Evolutionary conservation across 2,797 vertebrate genomes (phyloP).

Genomic region (Pangasius sanitwongsei): DNA sequence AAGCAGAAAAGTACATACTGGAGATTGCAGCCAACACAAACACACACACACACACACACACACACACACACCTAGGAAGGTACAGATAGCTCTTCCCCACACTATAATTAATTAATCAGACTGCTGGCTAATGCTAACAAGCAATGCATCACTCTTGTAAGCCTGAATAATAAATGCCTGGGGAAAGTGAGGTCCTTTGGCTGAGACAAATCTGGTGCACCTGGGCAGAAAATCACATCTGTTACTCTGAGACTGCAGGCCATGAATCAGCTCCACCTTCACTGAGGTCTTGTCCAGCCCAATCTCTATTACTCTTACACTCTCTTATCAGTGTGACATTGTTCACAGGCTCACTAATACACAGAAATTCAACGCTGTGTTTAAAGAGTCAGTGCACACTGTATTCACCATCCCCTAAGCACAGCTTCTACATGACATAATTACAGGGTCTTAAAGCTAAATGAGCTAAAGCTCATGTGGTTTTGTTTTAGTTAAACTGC

Average conservation of each 20-base stretch:
- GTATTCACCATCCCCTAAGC: neutral
- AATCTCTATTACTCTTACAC: constrained; percentile 49
- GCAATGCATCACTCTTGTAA: constrained; percentile 54
- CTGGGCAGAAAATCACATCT: constrained; percentile 61
- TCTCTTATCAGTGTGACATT: constrained; percentile 36
- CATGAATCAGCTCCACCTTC: constrained; percentile 60
- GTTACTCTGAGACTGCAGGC: constrained; percentile 51
- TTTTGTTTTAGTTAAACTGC: neutral
- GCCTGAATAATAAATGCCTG: constrained; percentile 54
- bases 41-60: constrained; percentile 27
- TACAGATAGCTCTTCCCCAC: constrained; percentile 45
- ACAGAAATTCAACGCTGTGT: neutral
- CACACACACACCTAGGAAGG: constrained; percentile 36
- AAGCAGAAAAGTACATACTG: neutral
- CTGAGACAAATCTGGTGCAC: constrained; percentile 58
- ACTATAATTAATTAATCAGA: constrained; percentile 59
- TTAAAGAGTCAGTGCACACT: neutral
- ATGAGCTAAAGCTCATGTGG: constrained; percentile 16
- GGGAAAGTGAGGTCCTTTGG: constrained; percentile 46
- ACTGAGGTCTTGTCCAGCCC: constrained; percentile 51
- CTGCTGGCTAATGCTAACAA: constrained; percentile 54
- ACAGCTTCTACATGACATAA: constrained; percentile 2
- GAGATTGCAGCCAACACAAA: neutral
- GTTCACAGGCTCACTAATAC: constrained; percentile 29
- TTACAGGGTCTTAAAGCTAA: neutral